Conservation (phyloP, 2,888 invertebrate genomes). For the Yponomeuta evonymella region DNA sequence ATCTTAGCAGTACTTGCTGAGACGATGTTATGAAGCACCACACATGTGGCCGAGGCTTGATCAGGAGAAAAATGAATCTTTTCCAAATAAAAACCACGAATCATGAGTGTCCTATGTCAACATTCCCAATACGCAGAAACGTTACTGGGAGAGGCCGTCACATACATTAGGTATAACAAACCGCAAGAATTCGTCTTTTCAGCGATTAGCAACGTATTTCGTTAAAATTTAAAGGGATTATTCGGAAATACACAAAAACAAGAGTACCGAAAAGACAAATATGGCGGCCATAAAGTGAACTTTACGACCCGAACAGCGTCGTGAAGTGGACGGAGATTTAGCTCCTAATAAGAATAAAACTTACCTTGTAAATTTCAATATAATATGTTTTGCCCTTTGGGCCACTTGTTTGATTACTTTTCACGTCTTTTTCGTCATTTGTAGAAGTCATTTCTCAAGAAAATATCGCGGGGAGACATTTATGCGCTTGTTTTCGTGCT, state of each 20-base stretch:
- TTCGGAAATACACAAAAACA: slow-evolving; percentile 55
- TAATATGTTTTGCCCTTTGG: slow-evolving; percentile 68
- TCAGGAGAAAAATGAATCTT: background rate
- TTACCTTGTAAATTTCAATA: slow-evolving; percentile 72
- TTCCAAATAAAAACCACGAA: background rate
- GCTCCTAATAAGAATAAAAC: slow-evolving; percentile 43
- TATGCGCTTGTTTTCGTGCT: slow-evolving; percentile 75
- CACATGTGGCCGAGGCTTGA: background rate
- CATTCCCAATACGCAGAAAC: slow-evolving; percentile 8
- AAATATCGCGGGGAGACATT: slow-evolving; percentile 76
- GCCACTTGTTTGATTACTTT: slow-evolving; percentile 67
- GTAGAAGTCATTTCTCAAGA: slow-evolving; percentile 76
- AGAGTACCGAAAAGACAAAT: slow-evolving; percentile 63
- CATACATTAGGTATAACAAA: background rate
- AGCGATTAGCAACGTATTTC: background rate
- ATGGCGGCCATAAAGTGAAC: slow-evolving; percentile 69
- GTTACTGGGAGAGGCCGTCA: background rate
- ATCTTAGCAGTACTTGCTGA: background rate
- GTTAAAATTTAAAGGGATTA: background rate
- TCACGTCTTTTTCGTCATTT: slow-evolving; percentile 75
- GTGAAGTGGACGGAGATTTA: slow-evolving; percentile 34
- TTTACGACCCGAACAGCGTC: slow-evolving; percentile 66
- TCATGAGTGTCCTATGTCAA: slow-evolving; percentile 2
- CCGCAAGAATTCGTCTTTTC: background rate
- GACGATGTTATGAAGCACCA: background rate